Conservation (phyloP, 1,140 invertebrate genomes). For the Diplogasteroides magnus region DNA sequence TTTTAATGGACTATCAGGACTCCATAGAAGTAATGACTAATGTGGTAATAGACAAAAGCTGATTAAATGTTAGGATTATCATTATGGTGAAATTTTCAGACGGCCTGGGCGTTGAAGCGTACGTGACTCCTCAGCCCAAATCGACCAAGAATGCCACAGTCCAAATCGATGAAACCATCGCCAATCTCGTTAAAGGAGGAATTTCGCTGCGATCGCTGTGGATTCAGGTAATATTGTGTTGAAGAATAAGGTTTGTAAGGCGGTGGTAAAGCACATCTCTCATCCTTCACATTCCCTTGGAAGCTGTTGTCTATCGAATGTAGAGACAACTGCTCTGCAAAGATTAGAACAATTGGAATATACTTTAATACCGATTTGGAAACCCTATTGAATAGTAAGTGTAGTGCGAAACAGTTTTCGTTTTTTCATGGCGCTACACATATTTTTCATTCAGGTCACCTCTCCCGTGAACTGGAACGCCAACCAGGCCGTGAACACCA, state of each 20-base stretch:
- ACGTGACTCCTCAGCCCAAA: constrained; percentile 24
- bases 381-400: constrained; percentile 4
- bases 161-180: constrained; percentile 18
- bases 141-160: constrained; percentile 5
- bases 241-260: background rate
- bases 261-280: background rate
- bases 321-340: constrained; percentile 11
- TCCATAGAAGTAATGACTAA: too few relatives aligned
- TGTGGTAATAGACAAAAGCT: too few relatives aligned
- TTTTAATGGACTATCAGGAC: too few relatives aligned
- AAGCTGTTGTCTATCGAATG: too few relatives aligned
- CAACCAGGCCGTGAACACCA: constrained; percentile 8
- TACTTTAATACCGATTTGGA: constrained; percentile 12
- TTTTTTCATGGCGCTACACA: background rate
- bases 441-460: constrained; percentile 26
- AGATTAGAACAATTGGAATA: constrained; percentile 14
- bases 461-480: constrained; percentile 25
- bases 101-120: constrained; percentile 22
- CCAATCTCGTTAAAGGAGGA: constrained; percentile 12
- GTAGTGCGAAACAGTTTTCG: too few relatives aligned
- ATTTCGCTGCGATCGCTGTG: constrained; percentile 16
- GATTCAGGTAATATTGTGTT: constrained; percentile 11
- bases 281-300: too few relatives aligned
- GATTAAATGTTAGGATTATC: too few relatives aligned
- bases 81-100: background rate